Percentiles rank a stretch among this genome's conserved stretches.
Evolutionary conservation across 1,140 invertebrate genomes (phyloP).

Genomic region (Brachionus angularis): DNA sequence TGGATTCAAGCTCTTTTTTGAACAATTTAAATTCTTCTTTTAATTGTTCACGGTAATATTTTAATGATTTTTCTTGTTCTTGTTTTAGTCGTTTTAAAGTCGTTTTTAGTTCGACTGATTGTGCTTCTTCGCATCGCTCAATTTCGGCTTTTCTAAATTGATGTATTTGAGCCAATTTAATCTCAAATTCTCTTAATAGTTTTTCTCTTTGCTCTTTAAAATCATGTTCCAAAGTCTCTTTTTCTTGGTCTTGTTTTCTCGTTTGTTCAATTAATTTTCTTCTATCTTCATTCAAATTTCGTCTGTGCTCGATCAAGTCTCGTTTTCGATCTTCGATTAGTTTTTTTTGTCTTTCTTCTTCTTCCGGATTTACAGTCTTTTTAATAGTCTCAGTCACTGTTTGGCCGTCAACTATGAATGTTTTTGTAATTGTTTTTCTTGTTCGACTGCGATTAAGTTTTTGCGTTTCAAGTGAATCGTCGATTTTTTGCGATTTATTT

Average conservation of each 20-base stretch:
- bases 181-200: slow-evolving; percentile 41
- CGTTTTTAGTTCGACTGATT: slow-evolving; percentile 17
- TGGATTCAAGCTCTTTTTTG: slow-evolving; percentile 35
- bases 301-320: slow-evolving; percentile 35
- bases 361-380: slow-evolving; percentile 38
- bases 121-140: slow-evolving; percentile 39
- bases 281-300: slow-evolving; percentile 42
- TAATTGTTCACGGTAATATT: slow-evolving; percentile 23
- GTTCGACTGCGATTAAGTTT: slow-evolving; percentile 25
- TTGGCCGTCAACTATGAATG: slow-evolving; percentile 41
- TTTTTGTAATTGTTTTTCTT: slow-evolving; percentile 41
- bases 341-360: slow-evolving; percentile 40
- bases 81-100: slow-evolving; percentile 38
- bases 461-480: slow-evolving; percentile 25
- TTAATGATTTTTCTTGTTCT: slow-evolving; percentile 32
- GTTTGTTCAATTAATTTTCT: slow-evolving; percentile 36
- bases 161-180: slow-evolving; percentile 30
- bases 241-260: slow-evolving; percentile 36
- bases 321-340: slow-evolving; percentile 42
- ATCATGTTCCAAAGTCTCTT: slow-evolving; percentile 40
- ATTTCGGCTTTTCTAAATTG: slow-evolving; percentile 41
- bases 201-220: slow-evolving; percentile 43
- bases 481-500: background rate
- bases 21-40: slow-evolving; percentile 42
- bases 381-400: slow-evolving; percentile 37